Evolutionary conservation across 2,888 invertebrate genomes (phyloP).

Genomic region (Trichacis sp.): DNA sequence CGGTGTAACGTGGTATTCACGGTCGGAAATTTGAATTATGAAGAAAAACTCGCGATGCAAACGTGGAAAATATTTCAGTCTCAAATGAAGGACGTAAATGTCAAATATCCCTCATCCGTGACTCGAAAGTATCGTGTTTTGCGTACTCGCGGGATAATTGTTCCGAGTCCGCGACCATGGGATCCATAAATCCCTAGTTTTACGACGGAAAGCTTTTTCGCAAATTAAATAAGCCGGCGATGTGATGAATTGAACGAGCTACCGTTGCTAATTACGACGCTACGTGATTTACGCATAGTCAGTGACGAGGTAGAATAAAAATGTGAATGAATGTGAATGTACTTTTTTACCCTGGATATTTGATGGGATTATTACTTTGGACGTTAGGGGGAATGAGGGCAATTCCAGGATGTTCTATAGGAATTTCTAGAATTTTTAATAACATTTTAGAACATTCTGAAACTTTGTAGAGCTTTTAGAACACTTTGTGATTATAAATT

Average conservation of each 20-base stretch:
- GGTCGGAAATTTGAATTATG: not conserved
- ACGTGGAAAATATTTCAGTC: slow-evolving; percentile 2
- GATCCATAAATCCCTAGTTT: slow-evolving; percentile 3
- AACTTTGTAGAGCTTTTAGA: no score
- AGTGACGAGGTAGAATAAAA: no score
- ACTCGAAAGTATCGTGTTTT: slow-evolving; percentile 5
- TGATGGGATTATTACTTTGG: no score
- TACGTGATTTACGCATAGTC: no score
- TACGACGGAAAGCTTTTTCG: not conserved
- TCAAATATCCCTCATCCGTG: not conserved
- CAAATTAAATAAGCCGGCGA: not conserved
- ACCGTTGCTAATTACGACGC: not conserved
- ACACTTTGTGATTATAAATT: no score
- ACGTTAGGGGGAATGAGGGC: no score
- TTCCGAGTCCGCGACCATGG: not conserved
- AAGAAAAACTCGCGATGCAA: not conserved
- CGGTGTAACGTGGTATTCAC: not conserved
- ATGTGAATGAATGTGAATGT: no score
- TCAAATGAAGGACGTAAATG: slow-evolving; percentile 4
- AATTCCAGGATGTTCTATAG: no score
- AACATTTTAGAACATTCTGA: no score
- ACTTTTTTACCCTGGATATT: no score
- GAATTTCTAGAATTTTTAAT: no score
- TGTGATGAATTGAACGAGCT: not conserved
- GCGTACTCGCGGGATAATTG: not conserved